A percentile compares a stretch with the other conserved stretches of the same genome.
phyloP scores from a whole-genome alignment of 2,797 vertebrate genomes.

The Acanthurus lineatus region DNA sequence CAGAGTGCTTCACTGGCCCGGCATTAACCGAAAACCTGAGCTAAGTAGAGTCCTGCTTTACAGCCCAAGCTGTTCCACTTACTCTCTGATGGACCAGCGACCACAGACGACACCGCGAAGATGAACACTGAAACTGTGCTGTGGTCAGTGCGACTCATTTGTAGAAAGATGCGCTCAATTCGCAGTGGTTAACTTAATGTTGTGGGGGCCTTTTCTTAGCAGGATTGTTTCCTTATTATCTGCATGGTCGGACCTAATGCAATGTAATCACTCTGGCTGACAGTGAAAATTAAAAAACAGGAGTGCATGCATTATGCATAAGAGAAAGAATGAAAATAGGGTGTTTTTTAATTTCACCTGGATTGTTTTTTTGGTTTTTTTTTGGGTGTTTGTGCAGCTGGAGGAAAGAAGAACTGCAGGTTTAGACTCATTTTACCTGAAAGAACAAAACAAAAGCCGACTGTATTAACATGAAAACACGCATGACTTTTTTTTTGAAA shows the following conservation, averaged over 20 bases:
- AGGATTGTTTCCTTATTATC: slow-evolving; percentile 69
- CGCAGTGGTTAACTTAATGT: slow-evolving; percentile 39
- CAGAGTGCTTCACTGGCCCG: slow-evolving; percentile 53
- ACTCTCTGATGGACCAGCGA: slow-evolving; percentile 64
- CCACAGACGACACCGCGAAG: slow-evolving; percentile 39
- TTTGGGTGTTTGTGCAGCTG: no score
- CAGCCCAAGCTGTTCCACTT: slow-evolving; percentile 63
- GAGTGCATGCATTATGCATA: slow-evolving; percentile 65
- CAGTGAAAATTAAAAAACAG: slow-evolving; percentile 60
- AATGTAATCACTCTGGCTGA: slow-evolving; percentile 56
- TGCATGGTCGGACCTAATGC: slow-evolving; percentile 56
- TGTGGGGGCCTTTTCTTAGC: slow-evolving; percentile 25
- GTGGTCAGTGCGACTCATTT: slow-evolving; percentile 25
- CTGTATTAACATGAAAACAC: background rate
- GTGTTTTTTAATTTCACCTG: slow-evolving; percentile 42
- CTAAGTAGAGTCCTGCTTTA: slow-evolving; percentile 63
- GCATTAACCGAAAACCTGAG: slow-evolving; percentile 65
- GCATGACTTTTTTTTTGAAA: background rate
- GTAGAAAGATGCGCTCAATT: slow-evolving; percentile 33
- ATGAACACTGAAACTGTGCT: slow-evolving; percentile 19
- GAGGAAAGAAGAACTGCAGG: background rate
- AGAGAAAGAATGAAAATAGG: slow-evolving; percentile 27
- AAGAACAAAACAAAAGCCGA: background rate
- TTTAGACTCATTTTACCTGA: background rate
- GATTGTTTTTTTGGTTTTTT: background rate